These are phyloP conservation scores for Drosophila prolongata DNA, from an alignment of 2,888 invertebrate genomes.

Conservation along the genomic window DNA sequence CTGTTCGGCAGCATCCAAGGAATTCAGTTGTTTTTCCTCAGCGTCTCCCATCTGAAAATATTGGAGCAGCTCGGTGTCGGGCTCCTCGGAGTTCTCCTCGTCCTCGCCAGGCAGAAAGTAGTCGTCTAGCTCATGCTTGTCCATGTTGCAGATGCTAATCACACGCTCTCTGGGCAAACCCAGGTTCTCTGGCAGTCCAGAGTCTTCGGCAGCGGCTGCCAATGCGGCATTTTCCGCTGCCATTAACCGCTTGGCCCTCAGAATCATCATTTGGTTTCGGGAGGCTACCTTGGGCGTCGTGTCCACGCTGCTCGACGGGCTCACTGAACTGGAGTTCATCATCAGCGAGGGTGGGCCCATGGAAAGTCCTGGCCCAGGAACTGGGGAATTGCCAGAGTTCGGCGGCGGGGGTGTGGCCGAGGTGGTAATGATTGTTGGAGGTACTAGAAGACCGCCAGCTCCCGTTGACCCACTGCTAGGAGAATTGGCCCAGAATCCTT, in stretches of 20 bases:
- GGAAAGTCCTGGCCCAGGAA: constrained; percentile 53
- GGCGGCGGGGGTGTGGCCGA: constrained; percentile 70
- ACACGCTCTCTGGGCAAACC: constrained; percentile 89
- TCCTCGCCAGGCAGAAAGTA: constrained; percentile 86
- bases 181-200: constrained; percentile 81
- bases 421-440: constrained; percentile 78
- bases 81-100: constrained; percentile 90
- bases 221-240: constrained; percentile 71
- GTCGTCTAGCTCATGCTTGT: constrained; percentile 92
- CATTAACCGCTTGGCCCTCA: constrained; percentile 84
- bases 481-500: constrained; percentile 83
- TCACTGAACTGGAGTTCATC: constrained; percentile 66
- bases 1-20: constrained; percentile 82
- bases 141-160: constrained; percentile 91
- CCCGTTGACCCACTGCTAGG: constrained; percentile 69
- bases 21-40: constrained; percentile 84
- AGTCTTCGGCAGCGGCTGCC: constrained; percentile 62
- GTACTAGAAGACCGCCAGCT: constrained; percentile 54
- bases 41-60: constrained; percentile 88
- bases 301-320: constrained; percentile 73
- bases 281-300: constrained; percentile 84
- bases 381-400: constrained; percentile 10
- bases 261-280: constrained; percentile 84
- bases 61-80: constrained; percentile 93
- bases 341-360: constrained; percentile 84